Evolutionary conservation across 2,113 vertebrate species (phyloP).

Genomic region (Phaetusa simplex): DNA sequence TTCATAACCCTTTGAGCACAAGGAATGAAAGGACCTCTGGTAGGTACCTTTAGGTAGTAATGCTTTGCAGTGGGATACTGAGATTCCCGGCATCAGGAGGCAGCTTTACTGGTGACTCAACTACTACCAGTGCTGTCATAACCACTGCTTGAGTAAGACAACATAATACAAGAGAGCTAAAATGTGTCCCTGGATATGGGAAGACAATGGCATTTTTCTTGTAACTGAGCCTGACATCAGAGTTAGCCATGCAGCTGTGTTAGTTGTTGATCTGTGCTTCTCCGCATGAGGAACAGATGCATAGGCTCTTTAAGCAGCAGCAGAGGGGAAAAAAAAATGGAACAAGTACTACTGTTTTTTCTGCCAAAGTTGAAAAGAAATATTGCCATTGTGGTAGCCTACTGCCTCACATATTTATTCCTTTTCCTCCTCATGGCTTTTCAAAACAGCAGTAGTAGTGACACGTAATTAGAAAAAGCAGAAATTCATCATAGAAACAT

Average conservation of each 20-base stretch:
- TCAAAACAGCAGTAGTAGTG: neutral
- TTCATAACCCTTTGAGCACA: neutral
- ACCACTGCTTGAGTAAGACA: neutral
- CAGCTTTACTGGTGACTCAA: neutral
- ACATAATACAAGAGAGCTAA: neutral
- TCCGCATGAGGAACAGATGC: neutral
- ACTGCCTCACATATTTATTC: neutral
- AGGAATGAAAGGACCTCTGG: neutral
- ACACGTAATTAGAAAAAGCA: neutral
- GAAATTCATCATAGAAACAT: neutral
- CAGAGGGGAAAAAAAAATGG: neutral
- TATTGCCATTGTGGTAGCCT: neutral
- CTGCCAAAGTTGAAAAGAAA: neutral
- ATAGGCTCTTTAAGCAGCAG: neutral
- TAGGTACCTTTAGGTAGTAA: neutral
- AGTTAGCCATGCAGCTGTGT: neutral
- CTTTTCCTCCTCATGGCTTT: neutral
- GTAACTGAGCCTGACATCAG: neutral
- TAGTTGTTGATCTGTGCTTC: neutral
- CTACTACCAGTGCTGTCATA: neutral
- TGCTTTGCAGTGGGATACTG: neutral
- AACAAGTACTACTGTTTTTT: neutral
- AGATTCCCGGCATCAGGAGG: neutral
- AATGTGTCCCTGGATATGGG: neutral
- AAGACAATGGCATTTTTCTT: neutral